Conservation (phyloP, 2,888 invertebrate species). For the Melikaiella ostensackeni region DNA sequence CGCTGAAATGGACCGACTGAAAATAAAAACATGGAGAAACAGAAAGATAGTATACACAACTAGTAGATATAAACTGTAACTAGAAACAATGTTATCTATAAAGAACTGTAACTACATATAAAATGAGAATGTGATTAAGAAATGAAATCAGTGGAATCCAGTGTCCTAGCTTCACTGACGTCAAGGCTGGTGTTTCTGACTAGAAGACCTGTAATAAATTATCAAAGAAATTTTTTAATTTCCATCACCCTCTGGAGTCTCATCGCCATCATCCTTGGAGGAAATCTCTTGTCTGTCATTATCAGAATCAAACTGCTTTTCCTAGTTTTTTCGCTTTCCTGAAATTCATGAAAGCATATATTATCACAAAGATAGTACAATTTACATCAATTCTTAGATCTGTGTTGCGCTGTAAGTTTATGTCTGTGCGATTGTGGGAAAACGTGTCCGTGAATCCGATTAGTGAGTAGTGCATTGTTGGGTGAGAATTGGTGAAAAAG, state of each 20-base stretch:
- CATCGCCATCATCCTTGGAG: constrained; percentile 3
- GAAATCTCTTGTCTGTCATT: constrained; percentile 22
- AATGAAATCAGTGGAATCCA: constrained; percentile 43
- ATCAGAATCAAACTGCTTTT: constrained; percentile 41
- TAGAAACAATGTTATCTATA: background rate
- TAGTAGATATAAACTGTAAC: constrained; percentile 7
- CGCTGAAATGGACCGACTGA: constrained; percentile 14
- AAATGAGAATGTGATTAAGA: constrained; percentile 42
- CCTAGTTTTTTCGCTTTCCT: constrained; percentile 44
- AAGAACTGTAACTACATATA: constrained; percentile 43
- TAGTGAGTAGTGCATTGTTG: constrained; percentile 4
- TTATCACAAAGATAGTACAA: constrained; percentile 44
- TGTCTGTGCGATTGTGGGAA: constrained; percentile 29
- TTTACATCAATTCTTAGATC: constrained; percentile 13
- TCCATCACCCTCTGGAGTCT: constrained; percentile 14
- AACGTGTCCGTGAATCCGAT: constrained; percentile 29
- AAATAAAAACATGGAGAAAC: constrained; percentile 31
- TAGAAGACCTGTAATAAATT: constrained; percentile 58
- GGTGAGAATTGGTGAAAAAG: constrained; percentile 11
- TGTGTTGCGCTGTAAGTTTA: constrained; percentile 40
- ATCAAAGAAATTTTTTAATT: constrained; percentile 53
- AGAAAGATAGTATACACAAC: constrained; percentile 16
- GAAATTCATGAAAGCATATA: constrained; percentile 54
- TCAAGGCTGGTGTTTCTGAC: constrained; percentile 38
- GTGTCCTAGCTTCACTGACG: constrained; percentile 40